Conservation (phyloP, 2,113 vertebrate species). For the Oncorhynchus gorbuscha region DNA sequence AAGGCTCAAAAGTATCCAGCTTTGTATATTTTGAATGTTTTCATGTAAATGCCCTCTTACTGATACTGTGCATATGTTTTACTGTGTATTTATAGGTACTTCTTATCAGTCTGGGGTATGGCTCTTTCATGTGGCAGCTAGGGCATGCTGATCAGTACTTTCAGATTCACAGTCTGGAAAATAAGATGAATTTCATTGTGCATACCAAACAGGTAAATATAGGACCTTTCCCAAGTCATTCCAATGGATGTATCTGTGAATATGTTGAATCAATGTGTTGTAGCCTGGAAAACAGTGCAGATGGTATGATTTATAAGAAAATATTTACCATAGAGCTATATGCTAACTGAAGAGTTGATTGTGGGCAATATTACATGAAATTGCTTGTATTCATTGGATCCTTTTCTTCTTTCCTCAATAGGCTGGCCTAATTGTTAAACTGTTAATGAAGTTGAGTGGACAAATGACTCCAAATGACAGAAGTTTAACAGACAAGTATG, state of each 20-base stretch:
- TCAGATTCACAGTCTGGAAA: conserved; percentile 96
- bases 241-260: not conserved
- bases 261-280: not conserved
- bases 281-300: not conserved
- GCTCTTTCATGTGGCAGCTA: conserved; percentile 95
- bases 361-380: too few species aligned
- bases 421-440: conserved; percentile 94
- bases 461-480: conserved; percentile 87
- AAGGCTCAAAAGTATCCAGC: not conserved
- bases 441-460: conserved; percentile 95
- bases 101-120: conserved; percentile 92
- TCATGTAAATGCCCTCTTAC: not conserved
- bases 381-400: too few species aligned
- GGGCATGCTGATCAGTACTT: conserved; percentile 94
- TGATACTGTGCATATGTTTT: not conserved
- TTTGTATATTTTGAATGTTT: not conserved
- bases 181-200: conserved; percentile 98
- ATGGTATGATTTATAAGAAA: too few species aligned
- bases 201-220: conserved; percentile 93
- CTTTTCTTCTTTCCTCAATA: conserved; percentile 46
- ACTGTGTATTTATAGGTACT: conserved; percentile 75
- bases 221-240: not conserved
- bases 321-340: too few species aligned
- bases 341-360: too few species aligned
- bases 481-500: conserved; percentile 77